phyloP scores from a whole-genome alignment of 23 tunicate genomes.

The Diplosoma virens region DNA sequence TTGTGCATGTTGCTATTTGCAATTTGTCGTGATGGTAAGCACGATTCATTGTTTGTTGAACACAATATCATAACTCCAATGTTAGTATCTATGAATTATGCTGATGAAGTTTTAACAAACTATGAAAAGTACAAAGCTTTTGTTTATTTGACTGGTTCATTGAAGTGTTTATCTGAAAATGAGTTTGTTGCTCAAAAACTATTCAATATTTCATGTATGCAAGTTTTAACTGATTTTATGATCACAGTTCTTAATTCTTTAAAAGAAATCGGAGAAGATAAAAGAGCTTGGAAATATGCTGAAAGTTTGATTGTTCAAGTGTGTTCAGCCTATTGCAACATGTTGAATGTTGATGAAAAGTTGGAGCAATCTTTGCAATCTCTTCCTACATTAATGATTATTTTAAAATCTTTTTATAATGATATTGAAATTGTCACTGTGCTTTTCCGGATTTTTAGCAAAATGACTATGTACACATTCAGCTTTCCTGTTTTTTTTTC shows the following conservation, averaged over 20 bases:
- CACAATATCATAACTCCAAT: conserved; percentile 35
- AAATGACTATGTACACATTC: conserved; percentile 60
- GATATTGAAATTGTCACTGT: conserved; percentile 56
- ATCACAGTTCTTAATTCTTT: background rate
- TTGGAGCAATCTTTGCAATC: conserved; percentile 1
- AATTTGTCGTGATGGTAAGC: conserved; percentile 57
- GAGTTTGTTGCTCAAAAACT: conserved; percentile 41
- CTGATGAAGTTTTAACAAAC: conserved; percentile 25
- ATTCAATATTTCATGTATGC: background rate
- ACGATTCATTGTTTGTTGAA: conserved; percentile 45
- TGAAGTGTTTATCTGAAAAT: conserved; percentile 69
- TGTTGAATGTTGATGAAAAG: conserved; percentile 61
- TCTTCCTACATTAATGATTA: conserved; percentile 7
- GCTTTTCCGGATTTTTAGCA: conserved; percentile 74
- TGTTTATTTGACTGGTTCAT: conserved; percentile 61
- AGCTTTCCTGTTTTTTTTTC: background rate
- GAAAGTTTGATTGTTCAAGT: conserved; percentile 64
- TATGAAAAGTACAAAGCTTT: conserved; percentile 82
- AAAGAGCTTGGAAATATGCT: conserved; percentile 45
- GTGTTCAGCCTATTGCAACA: conserved; percentile 46
- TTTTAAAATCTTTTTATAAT: conserved; percentile 21
- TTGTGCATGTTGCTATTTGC: conserved; percentile 68
- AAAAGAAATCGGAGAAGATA: conserved; percentile 11
- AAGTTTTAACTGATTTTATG: conserved; percentile 18
- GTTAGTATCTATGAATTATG: conserved; percentile 5